Evolutionary conservation across 2,113 vertebrate species (phyloP), one percentile per base, ranked within the genome.

Genomic region (Garra rufa): DNA sequence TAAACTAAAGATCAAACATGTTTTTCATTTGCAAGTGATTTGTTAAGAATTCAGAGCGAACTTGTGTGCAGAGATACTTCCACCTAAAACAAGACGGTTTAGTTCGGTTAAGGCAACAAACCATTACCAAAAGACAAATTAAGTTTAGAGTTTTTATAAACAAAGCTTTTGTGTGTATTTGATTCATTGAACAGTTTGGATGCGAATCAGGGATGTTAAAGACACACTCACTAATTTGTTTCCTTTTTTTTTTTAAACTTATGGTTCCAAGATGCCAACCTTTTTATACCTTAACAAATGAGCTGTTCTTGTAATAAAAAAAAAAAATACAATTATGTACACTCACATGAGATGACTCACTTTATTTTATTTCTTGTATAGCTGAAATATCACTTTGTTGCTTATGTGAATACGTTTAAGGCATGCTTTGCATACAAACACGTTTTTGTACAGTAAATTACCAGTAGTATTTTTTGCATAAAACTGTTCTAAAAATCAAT

Each of bases 1-100:
- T 57, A 70, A 70, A 69, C 34, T 43, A 48, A 50, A 83, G 57
- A 65, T 41, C 44, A 80, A 46, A 55, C n/a, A 4, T 69, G 76
- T 26, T 84, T 87, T 52, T 73, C 63, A 71, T 87, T 84, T 74
- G 73, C 50, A 28, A 74, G 44, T 50, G 13, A 30, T 63, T 87
- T 55, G 34, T 74, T 76, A n/a, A 86, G 34, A n/a, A 41, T 65
- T 59, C 52, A 63, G 67, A 26, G 24, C 38, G 5, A 38, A n/a
- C 41, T 59, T 44, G n/a, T 83, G 41, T 24, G 26, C 3, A 15
- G 24, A 3, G 70, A 41, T 67, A 3, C 3, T 59, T 78, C n/a
- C 34, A 10, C 43, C 13, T 63, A 63, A 79, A 46, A 41, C 70
- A 24, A 59, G 9, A 41, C 17, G 2, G 73, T 30, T 17, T 14